phyloP scores from a whole-genome alignment of 1,140 invertebrate genomes.

The Brachionus rubens region DNA sequence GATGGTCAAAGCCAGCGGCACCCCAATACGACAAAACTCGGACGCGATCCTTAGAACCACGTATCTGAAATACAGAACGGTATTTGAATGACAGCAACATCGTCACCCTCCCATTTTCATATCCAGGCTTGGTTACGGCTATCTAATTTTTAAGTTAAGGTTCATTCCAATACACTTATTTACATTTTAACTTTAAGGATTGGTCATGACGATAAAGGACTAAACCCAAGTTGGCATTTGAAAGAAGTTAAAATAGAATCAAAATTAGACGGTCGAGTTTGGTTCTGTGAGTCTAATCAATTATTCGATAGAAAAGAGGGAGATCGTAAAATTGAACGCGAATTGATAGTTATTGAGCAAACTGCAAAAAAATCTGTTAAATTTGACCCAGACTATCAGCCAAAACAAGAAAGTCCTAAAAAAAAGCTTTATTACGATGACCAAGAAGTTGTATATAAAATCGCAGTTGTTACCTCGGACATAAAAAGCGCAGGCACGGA shows the following conservation, averaged over 20 bases:
- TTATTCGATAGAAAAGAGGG: slow-evolving; percentile 59
- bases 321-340: slow-evolving; percentile 57
- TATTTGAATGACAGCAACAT: too few species aligned
- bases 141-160: neutral
- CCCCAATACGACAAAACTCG: too few species aligned
- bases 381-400: neutral
- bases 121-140: too few species aligned
- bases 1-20: too few species aligned
- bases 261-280: neutral
- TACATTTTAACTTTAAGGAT: slow-evolving; percentile 52
- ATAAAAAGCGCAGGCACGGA: slow-evolving; percentile 55
- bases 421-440: too few species aligned
- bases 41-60: too few species aligned
- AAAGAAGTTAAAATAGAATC: slow-evolving; percentile 55
- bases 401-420: neutral
- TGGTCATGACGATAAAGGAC: slow-evolving; percentile 59
- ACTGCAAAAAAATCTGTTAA: slow-evolving; percentile 50
- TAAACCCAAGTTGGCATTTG: slow-evolving; percentile 57
- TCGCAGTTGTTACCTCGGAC: slow-evolving; percentile 53
- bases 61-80: too few species aligned
- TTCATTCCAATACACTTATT: too few species aligned
- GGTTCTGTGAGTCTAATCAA: slow-evolving; percentile 55
- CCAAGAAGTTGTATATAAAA: slow-evolving; percentile 54
- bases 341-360: slow-evolving; percentile 52
- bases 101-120: too few species aligned